Evolutionary conservation across 2,797 vertebrate species (phyloP).

Genomic region (Cygnus olor): DNA sequence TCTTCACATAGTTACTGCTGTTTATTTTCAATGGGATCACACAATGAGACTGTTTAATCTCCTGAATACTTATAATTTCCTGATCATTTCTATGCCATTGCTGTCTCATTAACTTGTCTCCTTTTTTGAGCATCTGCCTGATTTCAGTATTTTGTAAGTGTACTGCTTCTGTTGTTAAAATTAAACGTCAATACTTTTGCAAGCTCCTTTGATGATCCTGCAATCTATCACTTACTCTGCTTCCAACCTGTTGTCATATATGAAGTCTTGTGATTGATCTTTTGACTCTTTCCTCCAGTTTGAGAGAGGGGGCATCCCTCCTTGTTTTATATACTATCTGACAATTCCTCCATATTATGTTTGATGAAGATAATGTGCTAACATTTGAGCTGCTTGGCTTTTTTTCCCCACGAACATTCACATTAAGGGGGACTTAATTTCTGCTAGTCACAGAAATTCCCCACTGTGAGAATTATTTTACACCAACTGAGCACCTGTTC

Average conservation of each 20-base stretch:
- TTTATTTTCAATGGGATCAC: not conserved
- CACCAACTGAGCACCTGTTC: not conserved
- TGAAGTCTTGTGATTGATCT: not conserved
- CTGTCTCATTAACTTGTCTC: constrained; percentile 5
- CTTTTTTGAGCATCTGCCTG: not conserved
- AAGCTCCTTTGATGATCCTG: not conserved
- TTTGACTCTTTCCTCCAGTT: not conserved
- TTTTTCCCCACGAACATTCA: not conserved
- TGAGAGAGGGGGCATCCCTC: not conserved
- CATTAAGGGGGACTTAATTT: not conserved
- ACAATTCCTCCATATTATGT: not conserved
- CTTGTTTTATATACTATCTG: not conserved
- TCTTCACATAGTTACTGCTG: not conserved
- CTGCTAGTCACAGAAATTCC: not conserved
- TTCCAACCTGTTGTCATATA: not conserved
- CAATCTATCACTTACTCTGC: not conserved
- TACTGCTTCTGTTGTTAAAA: constrained; percentile 8
- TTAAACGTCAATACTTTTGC: not conserved
- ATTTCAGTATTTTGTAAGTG: constrained; percentile 4
- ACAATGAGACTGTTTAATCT: not conserved
- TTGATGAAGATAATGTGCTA: not conserved
- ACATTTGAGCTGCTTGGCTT: not conserved
- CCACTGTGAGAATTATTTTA: not conserved
- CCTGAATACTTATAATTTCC: not conserved
- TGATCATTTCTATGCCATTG: not conserved